Evolutionary conservation across 1,140 invertebrate species (phyloP), one percentile per base, ranked within the genome.

Genomic region (Conus betulinus): DNA sequence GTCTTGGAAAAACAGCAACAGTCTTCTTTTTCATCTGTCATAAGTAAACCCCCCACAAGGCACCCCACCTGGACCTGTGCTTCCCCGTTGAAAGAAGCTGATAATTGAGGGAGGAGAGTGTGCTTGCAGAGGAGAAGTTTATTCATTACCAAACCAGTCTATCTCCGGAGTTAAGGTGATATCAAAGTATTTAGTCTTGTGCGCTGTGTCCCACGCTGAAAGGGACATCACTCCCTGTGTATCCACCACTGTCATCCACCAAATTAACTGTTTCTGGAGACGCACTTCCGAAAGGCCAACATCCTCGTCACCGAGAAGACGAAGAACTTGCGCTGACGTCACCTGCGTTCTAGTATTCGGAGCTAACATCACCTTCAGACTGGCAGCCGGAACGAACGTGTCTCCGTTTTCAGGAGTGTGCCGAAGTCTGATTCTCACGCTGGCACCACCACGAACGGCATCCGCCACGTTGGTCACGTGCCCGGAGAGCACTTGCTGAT

Each of bases 281-380:
- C 82, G 82, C 53, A 84, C 55, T 63, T 84, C 82, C 20, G n/a
- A n/a, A 17, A 25, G 23, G 15, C 82, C 82, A 15, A 53, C 53
- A n/a, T 27, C 82, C 55, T 84, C 55, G 55, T 84, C 82, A 39
- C 82, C 53, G 20, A 84, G 82, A 23, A 57, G 17, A 84, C 82
- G 82, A 52, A 84, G 20, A n/a, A 84, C 8, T 25, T 84, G 82
- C 5, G 82, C 82, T 63, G 82, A 84, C 55, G 82, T 84, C 55
- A 84, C 82, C 7, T 53, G 55, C n/a, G 6, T 7, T 5, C 23
- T n/a, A n/a, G 23, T 11, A 17, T 25, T 67, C 15, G 67, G 67
- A n/a, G 13, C n/a, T 4, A 0, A 13, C 53, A 25, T 13, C 8
- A 84, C 23, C 52, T 84, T 84, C 51, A 84, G 10, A 52, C 52